Evolutionary conservation across 2,888 invertebrate species (phyloP).

Genomic region (Orchesella flavescens): DNA sequence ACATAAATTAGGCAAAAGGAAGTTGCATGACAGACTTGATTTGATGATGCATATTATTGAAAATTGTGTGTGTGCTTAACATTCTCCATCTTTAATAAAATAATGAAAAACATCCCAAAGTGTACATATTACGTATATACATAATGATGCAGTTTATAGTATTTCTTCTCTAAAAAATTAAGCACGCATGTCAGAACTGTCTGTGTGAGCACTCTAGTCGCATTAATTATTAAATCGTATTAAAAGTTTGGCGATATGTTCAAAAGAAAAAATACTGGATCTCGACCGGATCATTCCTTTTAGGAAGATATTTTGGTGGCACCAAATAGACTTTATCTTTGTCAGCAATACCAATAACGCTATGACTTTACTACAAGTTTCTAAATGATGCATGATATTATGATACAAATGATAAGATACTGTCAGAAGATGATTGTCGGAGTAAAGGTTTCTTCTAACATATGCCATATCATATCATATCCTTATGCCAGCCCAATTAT

Average conservation of each 20-base stretch:
- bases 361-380: too few relatives aligned
- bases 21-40: slow-evolving; percentile 11
- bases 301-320: slow-evolving; percentile 8
- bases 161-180: slow-evolving; percentile 38
- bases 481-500: too few relatives aligned
- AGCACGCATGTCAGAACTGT: slow-evolving; percentile 28
- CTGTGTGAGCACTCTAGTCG: slow-evolving; percentile 12
- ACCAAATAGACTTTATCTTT: too few relatives aligned
- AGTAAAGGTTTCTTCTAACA: too few relatives aligned
- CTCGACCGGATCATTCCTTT: slow-evolving; percentile 36
- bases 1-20: slow-evolving; percentile 54
- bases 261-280: background rate
- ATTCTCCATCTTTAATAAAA: too few relatives aligned
- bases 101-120: too few relatives aligned
- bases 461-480: too few relatives aligned
- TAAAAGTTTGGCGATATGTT: slow-evolving; percentile 27
- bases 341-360: too few relatives aligned
- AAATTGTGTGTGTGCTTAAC: too few relatives aligned
- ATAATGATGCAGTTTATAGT: background rate
- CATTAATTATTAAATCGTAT: slow-evolving; percentile 41
- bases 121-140: too few relatives aligned
- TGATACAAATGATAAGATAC: too few relatives aligned
- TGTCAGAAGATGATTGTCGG: background rate
- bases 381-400: background rate
- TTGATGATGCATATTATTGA: background rate